Evolutionary conservation across 2,113 vertebrate genomes (phyloP).

Genomic region (Buteo buteo): DNA sequence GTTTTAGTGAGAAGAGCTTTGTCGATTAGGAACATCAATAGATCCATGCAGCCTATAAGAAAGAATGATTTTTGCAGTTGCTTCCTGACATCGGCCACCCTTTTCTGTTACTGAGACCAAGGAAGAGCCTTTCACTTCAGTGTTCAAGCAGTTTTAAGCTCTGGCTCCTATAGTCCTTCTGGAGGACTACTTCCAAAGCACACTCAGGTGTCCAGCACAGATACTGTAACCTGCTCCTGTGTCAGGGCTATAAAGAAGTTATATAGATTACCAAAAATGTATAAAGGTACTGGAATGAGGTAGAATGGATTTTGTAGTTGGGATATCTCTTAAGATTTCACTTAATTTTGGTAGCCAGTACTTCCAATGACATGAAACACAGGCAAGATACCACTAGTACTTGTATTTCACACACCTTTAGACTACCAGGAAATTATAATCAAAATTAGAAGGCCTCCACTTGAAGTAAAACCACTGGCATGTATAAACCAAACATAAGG

Average conservation of each 20-base stretch:
- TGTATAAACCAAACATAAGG: background rate
- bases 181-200: background rate
- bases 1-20: background rate
- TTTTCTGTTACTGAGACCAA: background rate
- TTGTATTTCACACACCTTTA: background rate
- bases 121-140: background rate
- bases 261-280: background rate
- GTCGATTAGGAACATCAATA: background rate
- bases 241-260: background rate
- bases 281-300: background rate
- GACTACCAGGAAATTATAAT: background rate
- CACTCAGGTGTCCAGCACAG: background rate
- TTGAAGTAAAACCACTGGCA: background rate
- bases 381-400: background rate
- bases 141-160: background rate
- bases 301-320: background rate
- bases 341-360: background rate
- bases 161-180: background rate
- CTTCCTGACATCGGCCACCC: background rate
- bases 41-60: accelerated
- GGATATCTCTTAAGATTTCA: background rate
- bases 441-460: background rate
- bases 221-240: background rate
- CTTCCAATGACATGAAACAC: background rate
- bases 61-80: background rate